Evolutionary conservation across 2,888 invertebrate species (phyloP), one percentile per base, ranked within the genome.

Genomic region (Leptinotarsa rubiginosa): DNA sequence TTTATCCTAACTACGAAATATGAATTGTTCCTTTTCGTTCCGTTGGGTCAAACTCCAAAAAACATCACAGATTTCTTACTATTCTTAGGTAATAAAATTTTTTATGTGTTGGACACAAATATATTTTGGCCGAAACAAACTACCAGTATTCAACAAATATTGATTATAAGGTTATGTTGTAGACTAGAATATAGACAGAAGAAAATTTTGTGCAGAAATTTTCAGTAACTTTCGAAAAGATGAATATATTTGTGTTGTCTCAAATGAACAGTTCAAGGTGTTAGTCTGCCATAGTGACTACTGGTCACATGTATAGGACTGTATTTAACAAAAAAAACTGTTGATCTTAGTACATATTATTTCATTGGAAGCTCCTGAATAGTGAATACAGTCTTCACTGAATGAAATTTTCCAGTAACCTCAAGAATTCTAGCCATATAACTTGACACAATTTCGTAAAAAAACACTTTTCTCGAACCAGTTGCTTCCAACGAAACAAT

Each of bases 11-110:
- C 47, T 56, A 74, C 72, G 66, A 76, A 59, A 66, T 71, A 69
- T 52, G 71, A 65, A 59, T 76, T 77, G 70, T 74, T 77, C 68
- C 68, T 49, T 65, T 72, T 71, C 74, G 70, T 74, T 74, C 77
- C 77, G 76, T 78, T 79, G 77, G 75, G 80, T 80, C 74, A 75
- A 76, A 78, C 78, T 78, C 78, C 80, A 78, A 78, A 77, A 79
- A 80, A 82, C 81, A 82, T 82, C 81, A 82, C 81, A 82, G 81
- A 82, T 81, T 82, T 81, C 78, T 81, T 82, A 81, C 82, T 81
- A 80, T 79, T 82, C 82, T 82, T 82, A 82, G 81, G 82, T 81
- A 78, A 81, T 80, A 79, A 75, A 80, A 77, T 76, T 73, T 71
- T 76, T 78, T 72, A 70, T 69, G 70, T 73, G 71, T 70, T 70